Evolutionary conservation across 2,797 vertebrate genomes (phyloP).

Genomic region (Chromis chromis): DNA sequence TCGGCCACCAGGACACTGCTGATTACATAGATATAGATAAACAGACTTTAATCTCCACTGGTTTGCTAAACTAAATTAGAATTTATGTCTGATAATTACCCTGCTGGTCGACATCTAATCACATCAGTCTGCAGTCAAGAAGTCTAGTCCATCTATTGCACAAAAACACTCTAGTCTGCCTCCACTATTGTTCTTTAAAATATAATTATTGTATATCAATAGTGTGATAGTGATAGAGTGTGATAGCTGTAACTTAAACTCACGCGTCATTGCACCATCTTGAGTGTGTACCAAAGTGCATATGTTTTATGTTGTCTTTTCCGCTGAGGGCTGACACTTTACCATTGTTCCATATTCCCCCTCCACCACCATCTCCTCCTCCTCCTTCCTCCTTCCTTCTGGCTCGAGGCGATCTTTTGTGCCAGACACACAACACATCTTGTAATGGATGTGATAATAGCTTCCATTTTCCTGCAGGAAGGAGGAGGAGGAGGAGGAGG

Average conservation of each 20-base stretch:
- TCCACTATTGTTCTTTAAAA: not conserved
- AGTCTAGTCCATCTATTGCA: not conserved
- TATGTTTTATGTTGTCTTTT: constrained; percentile 19
- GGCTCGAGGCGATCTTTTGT: constrained; percentile 56
- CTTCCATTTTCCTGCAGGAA: constrained; percentile 72
- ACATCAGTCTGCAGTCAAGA: not conserved
- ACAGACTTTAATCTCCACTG: not conserved
- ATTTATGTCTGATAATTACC: not conserved
- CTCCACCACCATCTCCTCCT: constrained; percentile 17
- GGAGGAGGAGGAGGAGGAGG: constrained; percentile 49
- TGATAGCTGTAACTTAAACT: not conserved
- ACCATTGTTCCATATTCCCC: constrained; percentile 51
- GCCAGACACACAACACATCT: constrained; percentile 32
- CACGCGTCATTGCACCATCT: not conserved
- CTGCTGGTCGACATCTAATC: not conserved
- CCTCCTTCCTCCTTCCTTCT: constrained; percentile 28
- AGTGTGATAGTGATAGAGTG: not conserved
- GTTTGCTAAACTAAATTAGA: not conserved
- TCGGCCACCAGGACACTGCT: not conserved
- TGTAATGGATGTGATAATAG: constrained; percentile 51
- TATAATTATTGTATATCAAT: not conserved
- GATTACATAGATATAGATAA: not conserved
- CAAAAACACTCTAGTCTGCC: not conserved
- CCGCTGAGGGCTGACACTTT: constrained; percentile 23
- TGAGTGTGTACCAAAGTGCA: not conserved